A percentile compares a stretch with the other conserved stretches of the same genome.
These are phyloP conservation scores for Lasioglossum morio DNA, from an alignment of 2,888 invertebrate species.

Conservation along the genomic window DNA sequence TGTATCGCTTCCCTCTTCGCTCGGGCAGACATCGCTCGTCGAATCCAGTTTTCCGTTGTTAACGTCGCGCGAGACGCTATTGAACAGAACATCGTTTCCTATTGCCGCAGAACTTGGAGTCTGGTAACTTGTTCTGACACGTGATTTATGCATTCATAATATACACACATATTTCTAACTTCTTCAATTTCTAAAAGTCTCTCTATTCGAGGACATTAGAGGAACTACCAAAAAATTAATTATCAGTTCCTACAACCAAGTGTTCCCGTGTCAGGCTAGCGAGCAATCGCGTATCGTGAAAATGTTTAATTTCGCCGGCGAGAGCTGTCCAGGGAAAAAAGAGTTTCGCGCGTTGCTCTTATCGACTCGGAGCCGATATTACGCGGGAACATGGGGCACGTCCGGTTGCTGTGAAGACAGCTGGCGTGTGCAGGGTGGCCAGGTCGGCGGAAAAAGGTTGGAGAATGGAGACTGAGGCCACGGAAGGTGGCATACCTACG, in stretches of 20 bases:
- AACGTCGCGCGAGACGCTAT: not conserved
- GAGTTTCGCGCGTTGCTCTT: constrained; percentile 29
- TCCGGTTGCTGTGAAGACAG: constrained; percentile 53
- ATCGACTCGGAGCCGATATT: constrained; percentile 43
- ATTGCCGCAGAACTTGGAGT: not conserved
- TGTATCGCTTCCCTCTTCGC: not conserved
- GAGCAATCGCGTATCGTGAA: not conserved
- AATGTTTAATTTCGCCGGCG: constrained; percentile 31
- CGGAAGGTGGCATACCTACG: constrained; percentile 64
- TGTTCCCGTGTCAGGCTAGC: not conserved
- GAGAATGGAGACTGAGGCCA: constrained; percentile 48
- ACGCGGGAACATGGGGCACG: constrained; percentile 33
- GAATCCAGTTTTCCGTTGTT: constrained; percentile 1
- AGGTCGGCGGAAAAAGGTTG: constrained; percentile 25
- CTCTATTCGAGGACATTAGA: not conserved
- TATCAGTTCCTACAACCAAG: not conserved
- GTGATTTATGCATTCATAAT: not conserved
- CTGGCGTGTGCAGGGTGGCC: constrained; percentile 23
- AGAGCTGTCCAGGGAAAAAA: constrained; percentile 2
- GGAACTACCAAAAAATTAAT: not conserved
- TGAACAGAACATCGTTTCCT: not conserved
- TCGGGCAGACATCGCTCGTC: not conserved
- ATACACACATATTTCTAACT: too few relatives aligned
- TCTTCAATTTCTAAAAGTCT: too few relatives aligned
- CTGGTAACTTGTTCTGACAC: not conserved